Evolutionary conservation across 92 coral and sea anemone species (phyloP).

Genomic region (Pocillopora meandrina): DNA sequence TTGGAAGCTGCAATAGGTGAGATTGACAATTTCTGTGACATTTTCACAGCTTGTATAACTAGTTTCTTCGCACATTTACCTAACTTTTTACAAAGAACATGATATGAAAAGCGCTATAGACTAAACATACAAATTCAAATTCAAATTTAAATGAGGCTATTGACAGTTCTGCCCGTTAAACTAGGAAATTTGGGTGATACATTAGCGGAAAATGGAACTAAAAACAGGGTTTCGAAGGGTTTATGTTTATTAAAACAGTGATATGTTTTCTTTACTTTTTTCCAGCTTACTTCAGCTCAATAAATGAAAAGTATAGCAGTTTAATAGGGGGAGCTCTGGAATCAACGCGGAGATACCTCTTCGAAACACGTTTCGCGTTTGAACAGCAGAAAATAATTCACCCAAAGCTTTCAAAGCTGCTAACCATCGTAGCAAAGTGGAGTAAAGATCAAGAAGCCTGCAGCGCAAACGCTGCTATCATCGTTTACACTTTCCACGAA

Average conservation of each 20-base stretch:
- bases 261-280: not conserved
- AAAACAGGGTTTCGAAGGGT: not conserved
- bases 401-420: conserved; percentile 76
- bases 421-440: conserved; percentile 39
- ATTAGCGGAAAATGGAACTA: not conserved
- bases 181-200: not conserved
- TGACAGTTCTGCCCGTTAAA: not conserved
- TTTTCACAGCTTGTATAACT: not conserved
- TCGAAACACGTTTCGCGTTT: conserved; percentile 73
- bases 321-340: conserved; percentile 73
- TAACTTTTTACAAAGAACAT: too few species aligned
- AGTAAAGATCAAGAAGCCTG: conserved; percentile 27
- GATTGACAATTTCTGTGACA: not conserved
- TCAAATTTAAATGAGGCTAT: not conserved
- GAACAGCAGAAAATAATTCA: conserved; percentile 69
- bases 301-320: conserved; percentile 64
- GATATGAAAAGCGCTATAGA: too few species aligned
- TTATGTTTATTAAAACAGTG: too few species aligned
- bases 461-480: conserved; percentile 29
- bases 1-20: conserved; percentile 83
- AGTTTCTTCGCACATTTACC: not conserved
- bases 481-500: conserved; percentile 45
- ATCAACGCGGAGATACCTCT: conserved; percentile 62
- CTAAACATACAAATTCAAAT: not conserved
- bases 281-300: conserved; percentile 71